Percentiles rank a stretch among this genome's conserved stretches.
Evolutionary conservation across 2,113 vertebrate species (phyloP).

Genomic region (Scytalopus superciliaris): DNA sequence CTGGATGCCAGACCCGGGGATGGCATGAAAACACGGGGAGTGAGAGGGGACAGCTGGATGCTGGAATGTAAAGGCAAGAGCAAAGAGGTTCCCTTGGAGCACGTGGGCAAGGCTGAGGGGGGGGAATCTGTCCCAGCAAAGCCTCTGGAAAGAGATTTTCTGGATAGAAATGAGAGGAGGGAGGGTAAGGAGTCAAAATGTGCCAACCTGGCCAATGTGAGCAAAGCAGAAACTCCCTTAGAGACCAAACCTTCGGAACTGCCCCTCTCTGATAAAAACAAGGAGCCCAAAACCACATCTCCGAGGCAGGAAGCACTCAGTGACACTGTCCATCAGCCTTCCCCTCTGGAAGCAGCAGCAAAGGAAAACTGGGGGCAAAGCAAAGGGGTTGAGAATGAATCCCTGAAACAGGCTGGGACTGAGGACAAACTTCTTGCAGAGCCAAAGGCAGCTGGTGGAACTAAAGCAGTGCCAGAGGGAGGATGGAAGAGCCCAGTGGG

Average conservation of each 20-base stretch:
- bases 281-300: neutral
- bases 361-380: neutral
- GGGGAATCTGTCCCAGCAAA: neutral
- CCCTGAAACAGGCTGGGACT: neutral
- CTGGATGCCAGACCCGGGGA: neutral
- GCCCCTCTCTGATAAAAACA: neutral
- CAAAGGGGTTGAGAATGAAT: neutral
- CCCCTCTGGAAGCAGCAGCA: neutral
- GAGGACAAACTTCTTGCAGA: accelerated
- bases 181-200: neutral
- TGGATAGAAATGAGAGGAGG: neutral
- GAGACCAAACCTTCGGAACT: neutral
- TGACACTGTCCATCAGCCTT: neutral
- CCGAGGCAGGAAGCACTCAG: neutral
- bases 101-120: neutral
- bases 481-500: accelerated
- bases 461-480: neutral
- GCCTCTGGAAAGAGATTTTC: neutral
- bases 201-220: neutral
- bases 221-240: neutral
- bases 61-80: neutral
- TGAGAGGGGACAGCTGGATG: neutral
- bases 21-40: accelerated
- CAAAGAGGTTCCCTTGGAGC: neutral
- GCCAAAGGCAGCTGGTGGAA: neutral